A percentile compares a stretch with the other conserved stretches of the same genome.
Conservation (phyloP, 2,113 vertebrate genomes). For the Ictalurus punctatus region DNA sequence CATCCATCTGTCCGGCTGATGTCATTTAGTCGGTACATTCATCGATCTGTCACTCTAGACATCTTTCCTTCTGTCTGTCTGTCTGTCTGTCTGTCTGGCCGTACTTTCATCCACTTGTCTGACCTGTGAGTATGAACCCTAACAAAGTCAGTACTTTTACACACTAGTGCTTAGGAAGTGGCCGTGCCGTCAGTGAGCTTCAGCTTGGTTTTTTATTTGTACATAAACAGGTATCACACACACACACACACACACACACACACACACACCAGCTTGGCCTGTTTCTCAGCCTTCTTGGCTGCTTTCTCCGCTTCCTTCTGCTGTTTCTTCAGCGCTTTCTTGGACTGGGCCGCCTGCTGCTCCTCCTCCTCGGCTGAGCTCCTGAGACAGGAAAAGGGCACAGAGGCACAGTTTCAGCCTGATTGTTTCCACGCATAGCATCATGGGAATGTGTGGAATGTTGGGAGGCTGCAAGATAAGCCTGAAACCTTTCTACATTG, state of each 20-base stretch:
- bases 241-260: constrained; percentile 26
- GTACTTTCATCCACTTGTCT: too few species aligned
- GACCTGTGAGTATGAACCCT: background rate
- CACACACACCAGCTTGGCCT: constrained; percentile 75
- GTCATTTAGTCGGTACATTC: too few species aligned
- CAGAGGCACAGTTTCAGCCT: constrained; percentile 65
- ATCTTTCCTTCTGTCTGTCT: background rate
- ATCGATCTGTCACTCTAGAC: too few species aligned
- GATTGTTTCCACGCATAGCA: constrained; percentile 63
- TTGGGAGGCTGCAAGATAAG: background rate
- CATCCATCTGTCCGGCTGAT: too few species aligned
- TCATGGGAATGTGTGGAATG: constrained; percentile 8
- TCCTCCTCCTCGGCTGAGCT: constrained; percentile 73
- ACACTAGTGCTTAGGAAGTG: background rate
- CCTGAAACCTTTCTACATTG: constrained; percentile 3
- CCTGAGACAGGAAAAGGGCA: constrained; percentile 78
- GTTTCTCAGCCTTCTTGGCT: constrained; percentile 80
- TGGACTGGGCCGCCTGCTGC: constrained; percentile 75
- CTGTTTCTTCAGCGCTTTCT: constrained; percentile 81
- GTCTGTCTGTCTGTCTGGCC: background rate
- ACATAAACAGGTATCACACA: constrained; percentile 61
- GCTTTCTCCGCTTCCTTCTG: constrained; percentile 83
- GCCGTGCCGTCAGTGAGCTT: background rate
- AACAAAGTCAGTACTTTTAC: background rate
- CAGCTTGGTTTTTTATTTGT: constrained; percentile 56